Base-by-base conservation (phyloP, 1,140 invertebrate genomes). In the Cydia amplana region DNA sequence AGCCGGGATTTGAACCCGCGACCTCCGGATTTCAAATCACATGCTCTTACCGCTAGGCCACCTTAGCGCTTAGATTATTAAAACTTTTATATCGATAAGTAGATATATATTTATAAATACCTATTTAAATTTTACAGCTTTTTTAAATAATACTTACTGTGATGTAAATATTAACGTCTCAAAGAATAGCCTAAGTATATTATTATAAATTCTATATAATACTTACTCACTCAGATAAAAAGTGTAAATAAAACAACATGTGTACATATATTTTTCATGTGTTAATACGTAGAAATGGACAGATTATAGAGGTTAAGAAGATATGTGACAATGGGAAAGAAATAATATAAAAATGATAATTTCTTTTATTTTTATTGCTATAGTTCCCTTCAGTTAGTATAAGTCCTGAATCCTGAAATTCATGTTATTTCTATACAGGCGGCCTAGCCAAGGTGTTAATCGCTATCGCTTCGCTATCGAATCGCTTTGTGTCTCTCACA, bases 241-340 rank as follows among this genome's bases (percentile, higher is more conserved):
- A 67, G 2, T 70, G 65, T 70, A 70, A 70, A 70, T 70, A 70
- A 40, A 36, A 18, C 16, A 36, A 67, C 5, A 67, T 67, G 4
- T 70, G 18, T 36, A 40, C 6, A 67, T 70, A 40, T 36, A 36
- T 70, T 70, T 70, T 40, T 70, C 65, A 43, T 43, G n/a, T 70
- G 6, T 70, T 70, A 23, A 70, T 70, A 40, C 7, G 36, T 70
- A 70, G 65, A 40, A 43, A 23, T 70, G 43, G 36, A 18, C 32
- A 70, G 43, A 18, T 70, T 18, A 40, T 70, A 43, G 12, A 70
- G 18, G 12, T 70, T 70, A 70, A 70, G 64, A 67, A 28, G n/a
- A 70, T 70, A 70, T 70, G 65, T 70, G 65, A 70, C 16, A 70
- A n/a, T 70, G 65, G 6, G 32, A 70, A 70, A 43, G 14, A 70